phyloP scores from a whole-genome alignment of 1,140 invertebrate species.

The Tribolium madens region DNA sequence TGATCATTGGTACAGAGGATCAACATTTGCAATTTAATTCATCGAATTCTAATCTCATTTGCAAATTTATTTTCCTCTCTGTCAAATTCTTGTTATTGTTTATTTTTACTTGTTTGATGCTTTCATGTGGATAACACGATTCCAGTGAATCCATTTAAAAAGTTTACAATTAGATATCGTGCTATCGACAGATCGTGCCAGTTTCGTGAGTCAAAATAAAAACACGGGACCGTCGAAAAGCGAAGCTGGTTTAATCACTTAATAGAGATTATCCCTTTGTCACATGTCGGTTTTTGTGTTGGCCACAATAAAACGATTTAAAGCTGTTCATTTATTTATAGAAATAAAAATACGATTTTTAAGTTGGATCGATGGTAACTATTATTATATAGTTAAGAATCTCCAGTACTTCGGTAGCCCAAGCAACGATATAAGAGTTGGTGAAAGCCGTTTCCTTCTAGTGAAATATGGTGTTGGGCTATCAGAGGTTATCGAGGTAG shows the following conservation, averaged over 20 bases:
- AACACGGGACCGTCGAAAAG: not conserved
- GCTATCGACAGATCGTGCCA: not conserved
- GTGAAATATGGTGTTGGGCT: constrained; percentile 26
- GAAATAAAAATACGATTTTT: not conserved
- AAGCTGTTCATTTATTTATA: too few species aligned
- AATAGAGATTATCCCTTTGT: not conserved
- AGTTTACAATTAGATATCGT: not conserved
- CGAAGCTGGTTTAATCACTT: not conserved
- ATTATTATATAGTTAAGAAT: not conserved
- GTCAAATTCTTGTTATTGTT: too few species aligned
- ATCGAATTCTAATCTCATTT: too few species aligned
- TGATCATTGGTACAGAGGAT: too few species aligned
- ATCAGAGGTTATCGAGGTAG: constrained; percentile 29
- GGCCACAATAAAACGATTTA: too few species aligned
- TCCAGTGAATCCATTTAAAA: not conserved
- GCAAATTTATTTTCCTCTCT: too few species aligned
- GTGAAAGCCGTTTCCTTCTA: constrained; percentile 29
- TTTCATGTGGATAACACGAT: not conserved
- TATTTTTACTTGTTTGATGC: too few species aligned
- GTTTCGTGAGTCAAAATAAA: not conserved
- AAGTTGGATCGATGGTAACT: not conserved
- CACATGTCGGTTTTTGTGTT: not conserved
- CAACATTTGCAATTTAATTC: too few species aligned
- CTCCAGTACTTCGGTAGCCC: not conserved
- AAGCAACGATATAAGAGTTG: constrained; percentile 2